Evolutionary conservation across 2,888 invertebrate species (phyloP).

Genomic region (Synanthedon andrenaeformis): DNA sequence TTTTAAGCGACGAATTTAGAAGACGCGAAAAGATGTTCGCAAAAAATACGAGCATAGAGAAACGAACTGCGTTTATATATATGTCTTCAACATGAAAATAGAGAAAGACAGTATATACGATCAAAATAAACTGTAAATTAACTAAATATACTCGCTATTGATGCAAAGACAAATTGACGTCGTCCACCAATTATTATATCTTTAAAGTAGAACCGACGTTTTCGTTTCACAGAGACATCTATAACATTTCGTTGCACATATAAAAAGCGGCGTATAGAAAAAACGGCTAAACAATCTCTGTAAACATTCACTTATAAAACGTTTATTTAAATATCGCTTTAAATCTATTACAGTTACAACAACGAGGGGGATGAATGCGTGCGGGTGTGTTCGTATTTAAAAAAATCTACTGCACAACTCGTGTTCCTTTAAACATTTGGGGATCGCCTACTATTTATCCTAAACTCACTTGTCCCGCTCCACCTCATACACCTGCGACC

Average conservation of each 20-base stretch:
- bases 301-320: conserved; percentile 16
- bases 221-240: background rate
- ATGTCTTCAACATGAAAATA: no score
- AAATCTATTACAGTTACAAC: conserved; percentile 15
- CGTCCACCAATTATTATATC: no score
- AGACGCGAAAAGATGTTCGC: no score
- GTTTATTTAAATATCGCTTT: conserved; percentile 2
- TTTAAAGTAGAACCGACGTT: background rate
- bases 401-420: background rate
- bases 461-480: background rate
- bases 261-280: conserved; percentile 33
- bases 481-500: background rate
- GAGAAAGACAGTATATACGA: background rate
- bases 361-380: conserved; percentile 18
- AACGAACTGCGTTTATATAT: no score
- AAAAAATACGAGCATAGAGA: no score
- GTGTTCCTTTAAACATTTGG: background rate
- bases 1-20: no score
- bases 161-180: no score
- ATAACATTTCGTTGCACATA: conserved; percentile 42
- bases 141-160: no score
- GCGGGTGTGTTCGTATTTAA: background rate
- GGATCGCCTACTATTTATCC: background rate
- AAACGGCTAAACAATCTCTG: conserved; percentile 15
- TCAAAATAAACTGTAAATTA: background rate